Base-by-base conservation (phyloP, 2,888 invertebrate species). In the Drosophila gaucha region DNA sequence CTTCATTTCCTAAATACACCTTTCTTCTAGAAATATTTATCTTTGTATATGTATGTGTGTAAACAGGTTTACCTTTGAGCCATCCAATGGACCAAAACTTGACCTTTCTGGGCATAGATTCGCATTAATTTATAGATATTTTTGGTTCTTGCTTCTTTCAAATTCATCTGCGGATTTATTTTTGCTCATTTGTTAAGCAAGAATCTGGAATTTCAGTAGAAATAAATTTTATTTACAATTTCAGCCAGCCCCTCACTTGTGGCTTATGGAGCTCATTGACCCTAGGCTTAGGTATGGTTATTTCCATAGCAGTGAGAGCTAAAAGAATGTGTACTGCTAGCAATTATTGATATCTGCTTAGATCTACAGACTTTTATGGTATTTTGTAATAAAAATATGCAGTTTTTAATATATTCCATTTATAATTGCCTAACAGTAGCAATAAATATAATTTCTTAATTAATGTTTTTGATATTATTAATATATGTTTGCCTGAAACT, bases 61-160 rank as follows among this genome's bases (percentile, higher is more conserved):
- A 30, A 46, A 68, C 74, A n/a, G 74, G 74, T 75, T 74, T 64
- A 20, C 20, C 44, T 55, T 35, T 64, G 46, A 36, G 39, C 43
- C 39, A 8, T 1, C 6, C 18, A 30, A 38, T n/a, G 18, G n/a
- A n/a, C 16, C 26, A 72, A 65, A 74, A 78, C 72, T 68, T 80
- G 79, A 87, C 78, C 87, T 86, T 60, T 72, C 16, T 44, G 50
- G 28, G 43, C 41, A 63, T 44, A 43, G 35, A 55, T 64, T 54
- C 24, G 30, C 51, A 68, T 41, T 46, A 18, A 41, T 52, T 47
- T 9, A 24, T 2, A 18, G 30, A 16, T 50, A 26, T 26, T 44
- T 18, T 10, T 20, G 9, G 30, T 46, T 31, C 46, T 20, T 2
- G 10, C 8, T 39, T 24, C 66, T 62, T 18, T 22, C 2, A 18